These are phyloP conservation scores for Nemoura dubitans DNA, from an alignment of 2,888 invertebrate species.

Conservation along the genomic window DNA sequence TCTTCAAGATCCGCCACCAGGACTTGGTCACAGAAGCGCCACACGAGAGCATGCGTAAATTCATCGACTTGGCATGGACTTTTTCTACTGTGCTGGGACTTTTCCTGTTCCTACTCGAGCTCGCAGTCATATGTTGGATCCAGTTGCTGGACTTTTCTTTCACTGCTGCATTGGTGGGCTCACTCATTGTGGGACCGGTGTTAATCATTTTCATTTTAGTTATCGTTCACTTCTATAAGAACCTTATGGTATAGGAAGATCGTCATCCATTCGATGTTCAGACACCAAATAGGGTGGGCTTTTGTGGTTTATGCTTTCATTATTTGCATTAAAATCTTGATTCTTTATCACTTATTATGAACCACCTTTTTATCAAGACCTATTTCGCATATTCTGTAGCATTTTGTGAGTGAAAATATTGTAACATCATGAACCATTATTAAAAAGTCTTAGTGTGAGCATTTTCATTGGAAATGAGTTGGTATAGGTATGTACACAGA, in stretches of 20 bases:
- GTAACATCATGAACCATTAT: too few relatives aligned
- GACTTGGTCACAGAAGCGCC: background rate
- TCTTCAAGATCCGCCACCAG: conserved; percentile 61
- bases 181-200: background rate
- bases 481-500: too few relatives aligned
- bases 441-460: too few relatives aligned
- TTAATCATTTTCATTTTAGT: background rate
- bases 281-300: too few relatives aligned
- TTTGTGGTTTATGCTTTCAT: too few relatives aligned
- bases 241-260: background rate
- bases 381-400: too few relatives aligned
- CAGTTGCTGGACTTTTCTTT: conserved; percentile 7
- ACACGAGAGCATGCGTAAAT: background rate
- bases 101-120: background rate
- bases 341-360: too few relatives aligned
- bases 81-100: background rate
- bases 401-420: too few relatives aligned
- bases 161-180: background rate
- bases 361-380: too few relatives aligned
- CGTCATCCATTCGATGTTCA: background rate
- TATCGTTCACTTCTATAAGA: background rate
- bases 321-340: too few relatives aligned
- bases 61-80: conserved; percentile 13
- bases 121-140: background rate
- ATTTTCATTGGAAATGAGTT: too few relatives aligned